Evolutionary conservation across 1,140 invertebrate species (phyloP), one percentile per base, ranked within the genome.

Genomic region (Chelonus insularis): DNA sequence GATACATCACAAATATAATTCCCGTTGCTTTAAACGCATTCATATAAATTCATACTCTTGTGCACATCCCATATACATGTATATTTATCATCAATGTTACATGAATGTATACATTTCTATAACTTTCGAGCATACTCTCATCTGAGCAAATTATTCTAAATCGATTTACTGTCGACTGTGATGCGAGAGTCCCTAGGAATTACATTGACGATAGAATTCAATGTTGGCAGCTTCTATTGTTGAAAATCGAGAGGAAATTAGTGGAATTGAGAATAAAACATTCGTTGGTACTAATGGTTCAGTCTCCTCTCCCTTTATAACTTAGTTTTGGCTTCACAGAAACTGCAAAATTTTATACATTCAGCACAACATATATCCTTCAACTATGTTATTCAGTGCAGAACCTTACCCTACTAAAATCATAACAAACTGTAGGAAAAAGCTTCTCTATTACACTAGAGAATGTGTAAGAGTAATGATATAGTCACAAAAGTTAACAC

Each of bases 91-190:
- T 58, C 9, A 16, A 34, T 34, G 36, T 57, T 21, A 21, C 11
- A 54, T 43, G 47, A n/a, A 29, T 37, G 50, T 51, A 41, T 51
- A 60, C 23, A 43, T 20, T 23, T 25, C 37, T 37, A 29, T 4
- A 60, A 54, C 37, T 60, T 60, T 60, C 50, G 54, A 32, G 36
- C 20, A 18, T 60, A 50, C 18, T 36, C 58, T 51, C 39, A 21
- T 50, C 23, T 9, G 25, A 41, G 34, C 59, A 55, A 61, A 61
- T 61, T 55, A 61, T 61, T 61, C 39, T 36, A 36, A 48, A 61
- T 61, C 59, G 59, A 61, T 61, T 61, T 61, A 52, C 34, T 39
- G 52, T 55, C 52, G 34, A 37, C 20, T 25, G 9, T 9, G 45
- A n/a, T n/a, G n/a, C n/a, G n/a, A n/a, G n/a, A 12, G 45, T 21